Percentiles rank a stretch among this genome's conserved stretches.
Evolutionary conservation across 2,113 vertebrate genomes (phyloP).

Genomic region (Lontra canadensis): DNA sequence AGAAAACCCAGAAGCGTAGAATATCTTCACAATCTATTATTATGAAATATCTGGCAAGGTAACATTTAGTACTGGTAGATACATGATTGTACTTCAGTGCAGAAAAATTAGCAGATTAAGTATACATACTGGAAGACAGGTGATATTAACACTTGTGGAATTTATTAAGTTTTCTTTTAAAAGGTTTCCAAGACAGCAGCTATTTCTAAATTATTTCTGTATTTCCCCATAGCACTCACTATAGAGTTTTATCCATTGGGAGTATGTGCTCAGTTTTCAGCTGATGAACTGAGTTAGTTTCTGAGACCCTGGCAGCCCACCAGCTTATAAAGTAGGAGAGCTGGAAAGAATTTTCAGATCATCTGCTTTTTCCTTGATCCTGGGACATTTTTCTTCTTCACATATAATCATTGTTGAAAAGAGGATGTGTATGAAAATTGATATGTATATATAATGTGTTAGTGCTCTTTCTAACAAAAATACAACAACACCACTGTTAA

Average conservation of each 20-base stretch:
- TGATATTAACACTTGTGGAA: background rate
- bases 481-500: background rate
- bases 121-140: background rate
- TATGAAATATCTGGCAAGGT: conserved; percentile 5
- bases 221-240: background rate
- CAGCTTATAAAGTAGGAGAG: background rate
- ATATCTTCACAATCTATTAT: conserved; percentile 30
- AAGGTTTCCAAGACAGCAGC: background rate
- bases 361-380: background rate
- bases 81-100: background rate
- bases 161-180: background rate
- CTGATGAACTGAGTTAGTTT: background rate
- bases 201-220: background rate
- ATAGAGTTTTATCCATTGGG: background rate
- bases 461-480: background rate
- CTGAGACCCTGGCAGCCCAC: background rate
- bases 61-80: background rate
- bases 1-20: background rate
- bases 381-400: background rate
- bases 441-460: background rate
- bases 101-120: background rate
- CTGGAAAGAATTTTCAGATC: background rate
- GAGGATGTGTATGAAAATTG: background rate
- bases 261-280: background rate
- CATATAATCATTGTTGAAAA: background rate